Evolutionary conservation across 2,113 vertebrate species (phyloP), one percentile per base, ranked within the genome.

Genomic region (Eretmochelys imbricata): DNA sequence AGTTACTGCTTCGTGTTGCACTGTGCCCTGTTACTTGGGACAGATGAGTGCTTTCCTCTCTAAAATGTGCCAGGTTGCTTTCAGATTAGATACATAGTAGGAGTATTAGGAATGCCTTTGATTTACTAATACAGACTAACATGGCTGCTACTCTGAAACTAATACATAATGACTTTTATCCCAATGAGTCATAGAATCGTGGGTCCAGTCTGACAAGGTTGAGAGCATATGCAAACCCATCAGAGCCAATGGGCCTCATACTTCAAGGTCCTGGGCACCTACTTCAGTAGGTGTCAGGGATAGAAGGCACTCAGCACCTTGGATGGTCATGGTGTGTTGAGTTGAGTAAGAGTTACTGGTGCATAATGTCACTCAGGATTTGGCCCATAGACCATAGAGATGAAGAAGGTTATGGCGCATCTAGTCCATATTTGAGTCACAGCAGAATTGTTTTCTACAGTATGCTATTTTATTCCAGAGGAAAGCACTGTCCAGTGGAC

Each of bases 381-480:
- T 88, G 78, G 20, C 3, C 16, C 38, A 3, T 79, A 89, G 78
- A 85, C 16, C 38, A 4, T 79, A 89, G 78, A 85, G 72, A 50
- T 8, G 82, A 25, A 59, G 72, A 79, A 17, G 46, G 8, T 11
- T 57, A 7, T 78, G 35, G 8, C n/a, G 22, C 38, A 42, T 42
- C n/a, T 75, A 53, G 48, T 65, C 31, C 31, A n/a, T 35, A 17
- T 65, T 5, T 65, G 13, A 79, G 3, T 42, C 1, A 50, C 57
- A 10, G 12, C 22, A 85, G 48, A 22, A 75, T 75, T 53, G 25
- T 48, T 75, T 89, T 20, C 53, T 69, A 50, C 31, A 5, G 25
- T 13, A 42, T 0, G 0, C 31, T 42, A 35, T 27, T 20, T 6
- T 42, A 1, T 38, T 59, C 8, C 16, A 82, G 51, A 31, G 25